These are phyloP conservation scores for Octomys mimax DNA, from an alignment of 2,797 vertebrate species.

Conservation along the genomic window DNA sequence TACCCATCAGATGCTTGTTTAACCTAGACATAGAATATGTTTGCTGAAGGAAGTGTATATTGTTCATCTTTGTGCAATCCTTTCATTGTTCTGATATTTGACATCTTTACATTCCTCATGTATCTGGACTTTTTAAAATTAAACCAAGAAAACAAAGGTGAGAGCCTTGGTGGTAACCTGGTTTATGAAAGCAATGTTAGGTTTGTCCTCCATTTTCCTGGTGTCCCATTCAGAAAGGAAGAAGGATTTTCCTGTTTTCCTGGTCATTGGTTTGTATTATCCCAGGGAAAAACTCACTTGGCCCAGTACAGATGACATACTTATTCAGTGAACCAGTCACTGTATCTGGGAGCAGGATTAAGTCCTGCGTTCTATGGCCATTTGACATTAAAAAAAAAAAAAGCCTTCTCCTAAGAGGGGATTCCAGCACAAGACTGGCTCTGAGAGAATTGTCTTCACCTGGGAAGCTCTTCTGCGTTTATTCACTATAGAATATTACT, in stretches of 20 bases:
- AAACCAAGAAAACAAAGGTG: not conserved
- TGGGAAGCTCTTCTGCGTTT: not conserved
- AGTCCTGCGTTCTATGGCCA: not conserved
- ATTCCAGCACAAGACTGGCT: too few species aligned
- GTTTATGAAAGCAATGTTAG: not conserved
- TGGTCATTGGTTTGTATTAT: not conserved
- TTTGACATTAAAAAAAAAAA: not conserved
- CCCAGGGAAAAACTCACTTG: not conserved
- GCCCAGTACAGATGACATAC: not conserved
- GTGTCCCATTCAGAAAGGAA: not conserved
- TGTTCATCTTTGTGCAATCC: not conserved
- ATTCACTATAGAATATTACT: not conserved
- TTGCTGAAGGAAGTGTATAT: not conserved
- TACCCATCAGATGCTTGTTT: slow-evolving; percentile 22
- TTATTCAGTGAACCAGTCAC: not conserved
- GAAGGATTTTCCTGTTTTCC: not conserved
- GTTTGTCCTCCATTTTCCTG: not conserved
- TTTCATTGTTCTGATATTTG: not conserved
- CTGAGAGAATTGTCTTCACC: not conserved
- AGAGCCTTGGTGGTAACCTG: not conserved
- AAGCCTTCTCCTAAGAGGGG: not conserved
- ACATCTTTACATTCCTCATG: not conserved
- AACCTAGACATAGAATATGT: not conserved
- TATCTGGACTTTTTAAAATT: not conserved
- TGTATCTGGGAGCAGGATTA: not conserved